These are phyloP conservation scores for Clinocottus analis DNA, from an alignment of 2,113 vertebrate genomes.

Conservation along the genomic window DNA sequence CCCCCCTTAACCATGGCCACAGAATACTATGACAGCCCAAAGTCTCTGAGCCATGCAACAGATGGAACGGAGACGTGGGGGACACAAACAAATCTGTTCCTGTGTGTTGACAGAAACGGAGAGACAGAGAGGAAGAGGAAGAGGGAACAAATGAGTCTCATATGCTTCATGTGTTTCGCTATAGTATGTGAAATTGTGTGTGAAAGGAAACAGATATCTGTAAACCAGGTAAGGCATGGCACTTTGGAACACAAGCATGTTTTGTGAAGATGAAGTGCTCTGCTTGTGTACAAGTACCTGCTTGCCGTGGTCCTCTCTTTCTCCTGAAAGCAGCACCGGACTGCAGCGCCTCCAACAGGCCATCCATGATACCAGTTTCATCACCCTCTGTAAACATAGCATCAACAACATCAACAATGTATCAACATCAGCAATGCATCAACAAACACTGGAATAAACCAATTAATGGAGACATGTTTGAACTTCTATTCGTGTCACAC, in stretches of 20 bases:
- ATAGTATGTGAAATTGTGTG: neutral
- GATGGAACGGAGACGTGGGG: constrained; percentile 44
- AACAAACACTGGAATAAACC: constrained; percentile 16
- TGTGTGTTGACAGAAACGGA: constrained; percentile 40
- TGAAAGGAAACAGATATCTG: constrained; percentile 33
- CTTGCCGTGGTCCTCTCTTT: constrained; percentile 86
- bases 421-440: constrained; percentile 25
- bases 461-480: constrained; percentile 1
- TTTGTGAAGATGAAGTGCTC: constrained; percentile 26
- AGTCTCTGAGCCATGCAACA: constrained; percentile 56
- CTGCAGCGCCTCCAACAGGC: constrained; percentile 85
- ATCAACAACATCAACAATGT: constrained; percentile 28
- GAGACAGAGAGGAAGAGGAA: constrained; percentile 1
- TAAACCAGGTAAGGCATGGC: constrained; percentile 18
- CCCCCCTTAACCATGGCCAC: constrained; percentile 22
- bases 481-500: constrained; percentile 13
- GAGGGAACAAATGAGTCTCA: constrained; percentile 14
- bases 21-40: constrained; percentile 27
- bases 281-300: constrained; percentile 71
- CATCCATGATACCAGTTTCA: constrained; percentile 87
- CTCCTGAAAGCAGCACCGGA: constrained; percentile 85
- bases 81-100: constrained; percentile 60
- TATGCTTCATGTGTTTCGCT: constrained; percentile 2
- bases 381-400: constrained; percentile 80
- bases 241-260: constrained; percentile 33